These are phyloP conservation scores for Troides oblongomaculatus DNA, from an alignment of 2,888 invertebrate genomes.

Conservation along the genomic window DNA sequence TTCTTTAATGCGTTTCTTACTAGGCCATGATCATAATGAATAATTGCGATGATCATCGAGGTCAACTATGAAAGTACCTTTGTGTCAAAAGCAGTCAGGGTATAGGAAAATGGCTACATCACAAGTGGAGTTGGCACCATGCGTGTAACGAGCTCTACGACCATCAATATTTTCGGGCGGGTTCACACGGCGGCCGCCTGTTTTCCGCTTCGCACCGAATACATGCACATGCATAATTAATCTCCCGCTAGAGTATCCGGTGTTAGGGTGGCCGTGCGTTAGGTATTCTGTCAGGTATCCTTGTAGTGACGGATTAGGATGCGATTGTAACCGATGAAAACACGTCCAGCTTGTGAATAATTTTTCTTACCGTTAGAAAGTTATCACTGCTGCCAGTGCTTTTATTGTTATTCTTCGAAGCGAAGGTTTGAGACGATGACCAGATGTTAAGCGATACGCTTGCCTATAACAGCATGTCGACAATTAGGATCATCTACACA, in stretches of 20 bases:
- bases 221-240: slow-evolving; percentile 61
- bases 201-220: slow-evolving; percentile 45
- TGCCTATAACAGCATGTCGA: no score
- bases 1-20: no score
- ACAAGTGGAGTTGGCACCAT: not conserved
- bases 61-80: not conserved
- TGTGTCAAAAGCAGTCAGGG: not conserved
- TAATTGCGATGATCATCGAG: no score
- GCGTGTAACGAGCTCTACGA: slow-evolving; percentile 23
- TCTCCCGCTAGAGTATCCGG: slow-evolving; percentile 40
- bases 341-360: no score
- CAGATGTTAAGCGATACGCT: no score
- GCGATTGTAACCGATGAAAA: not conserved
- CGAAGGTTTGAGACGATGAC: no score
- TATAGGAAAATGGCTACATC: slow-evolving; percentile 7
- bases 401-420: no score
- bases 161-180: slow-evolving; percentile 38
- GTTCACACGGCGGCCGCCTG: slow-evolving; percentile 35
- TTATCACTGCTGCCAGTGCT: no score
- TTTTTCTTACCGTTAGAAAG: no score
- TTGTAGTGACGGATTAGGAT: not conserved
- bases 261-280: slow-evolving; percentile 34
- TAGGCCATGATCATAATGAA: no score
- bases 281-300: slow-evolving; percentile 6
- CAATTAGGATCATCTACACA: no score